Percentiles rank a stretch among this genome's conserved stretches.
Evolutionary conservation across 2,797 vertebrate genomes (phyloP).

Genomic region (Phoebastria nigripes): DNA sequence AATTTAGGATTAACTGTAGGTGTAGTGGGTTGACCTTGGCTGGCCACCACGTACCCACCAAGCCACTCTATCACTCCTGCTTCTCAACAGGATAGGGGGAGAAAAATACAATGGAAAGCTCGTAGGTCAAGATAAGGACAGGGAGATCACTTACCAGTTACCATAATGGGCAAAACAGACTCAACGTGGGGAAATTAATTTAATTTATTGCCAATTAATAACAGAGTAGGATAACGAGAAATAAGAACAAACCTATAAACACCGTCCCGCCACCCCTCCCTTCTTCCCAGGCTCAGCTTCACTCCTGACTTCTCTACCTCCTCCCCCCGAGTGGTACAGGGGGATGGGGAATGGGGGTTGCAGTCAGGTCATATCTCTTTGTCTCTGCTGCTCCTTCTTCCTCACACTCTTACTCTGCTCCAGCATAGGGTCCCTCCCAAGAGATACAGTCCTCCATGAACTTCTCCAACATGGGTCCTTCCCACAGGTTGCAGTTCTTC

Average conservation of each 20-base stretch:
- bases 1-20: not conserved
- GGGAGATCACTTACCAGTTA: not conserved
- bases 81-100: not conserved
- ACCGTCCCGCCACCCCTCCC: fast-evolving
- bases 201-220: not conserved
- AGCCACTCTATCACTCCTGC: not conserved
- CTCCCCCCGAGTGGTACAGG: fast-evolving
- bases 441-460: not conserved
- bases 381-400: not conserved
- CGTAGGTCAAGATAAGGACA: not conserved
- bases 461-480: not conserved
- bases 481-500: not conserved
- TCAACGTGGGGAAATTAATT: not conserved
- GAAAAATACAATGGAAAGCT: not conserved
- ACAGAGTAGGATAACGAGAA: not conserved
- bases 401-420: fast-evolving
- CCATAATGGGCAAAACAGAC: not conserved
- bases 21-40: not conserved
- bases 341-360: fast-evolving
- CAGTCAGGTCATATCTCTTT: not conserved
- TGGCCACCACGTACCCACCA: not conserved
- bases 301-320: not conserved
- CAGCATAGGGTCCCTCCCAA: fast-evolving
- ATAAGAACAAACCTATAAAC: not conserved
- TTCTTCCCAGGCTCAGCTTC: not conserved